phyloP scores from a whole-genome alignment of 2,113 vertebrate species.

The Channa maculata region DNA sequence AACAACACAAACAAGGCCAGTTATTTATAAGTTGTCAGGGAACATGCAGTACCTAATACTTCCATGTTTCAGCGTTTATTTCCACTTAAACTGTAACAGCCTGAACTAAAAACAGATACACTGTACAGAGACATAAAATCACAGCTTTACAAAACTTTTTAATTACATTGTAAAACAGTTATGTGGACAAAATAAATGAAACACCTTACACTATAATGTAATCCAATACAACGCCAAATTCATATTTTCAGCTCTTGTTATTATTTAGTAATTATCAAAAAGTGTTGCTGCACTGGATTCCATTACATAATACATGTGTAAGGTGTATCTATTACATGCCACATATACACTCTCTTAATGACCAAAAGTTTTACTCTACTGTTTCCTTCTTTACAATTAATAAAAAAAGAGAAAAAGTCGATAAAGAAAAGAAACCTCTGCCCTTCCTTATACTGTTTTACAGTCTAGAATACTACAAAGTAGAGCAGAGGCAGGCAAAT shows the following conservation, averaged over 20 bases:
- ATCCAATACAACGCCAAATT: background rate
- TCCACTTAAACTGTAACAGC: slow-evolving; percentile 1
- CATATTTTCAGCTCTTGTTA: no score
- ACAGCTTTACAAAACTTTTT: background rate
- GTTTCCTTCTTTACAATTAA: background rate
- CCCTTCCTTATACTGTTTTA: no score
- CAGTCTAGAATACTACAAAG: no score
- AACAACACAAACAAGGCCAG: slow-evolving; percentile 50
- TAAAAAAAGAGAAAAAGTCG: background rate
- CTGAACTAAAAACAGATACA: background rate
- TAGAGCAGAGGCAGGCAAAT: background rate
- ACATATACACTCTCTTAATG: background rate
- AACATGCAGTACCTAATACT: slow-evolving; percentile 20
- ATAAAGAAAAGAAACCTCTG: no score
- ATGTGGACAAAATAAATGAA: slow-evolving; percentile 25
- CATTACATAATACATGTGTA: background rate
- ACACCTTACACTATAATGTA: background rate
- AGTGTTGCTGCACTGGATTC: background rate
- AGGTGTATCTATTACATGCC: background rate
- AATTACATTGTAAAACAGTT: background rate
- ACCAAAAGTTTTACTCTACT: background rate
- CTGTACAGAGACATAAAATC: background rate
- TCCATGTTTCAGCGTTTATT: background rate
- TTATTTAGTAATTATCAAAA: no score
- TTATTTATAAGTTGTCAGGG: slow-evolving; percentile 46